Base-by-base conservation (phyloP, 2,888 invertebrate genomes). In the Xylota segnis region DNA sequence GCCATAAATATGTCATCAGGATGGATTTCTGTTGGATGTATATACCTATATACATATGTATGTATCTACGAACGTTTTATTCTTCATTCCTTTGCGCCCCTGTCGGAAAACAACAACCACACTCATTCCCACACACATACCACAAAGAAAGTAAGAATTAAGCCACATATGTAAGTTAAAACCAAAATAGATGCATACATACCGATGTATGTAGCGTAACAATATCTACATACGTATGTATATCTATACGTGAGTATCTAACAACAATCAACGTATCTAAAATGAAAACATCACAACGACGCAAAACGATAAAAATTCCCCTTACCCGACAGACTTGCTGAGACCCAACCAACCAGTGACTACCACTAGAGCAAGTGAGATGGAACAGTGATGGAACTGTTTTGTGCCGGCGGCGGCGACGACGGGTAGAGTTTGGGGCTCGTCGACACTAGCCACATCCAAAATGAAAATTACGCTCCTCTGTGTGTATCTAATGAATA, bases 1-100 rank as follows among this genome's bases (percentile, higher is more conserved):
- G 37, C 61, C 58, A 83, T 83, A 83, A 83, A 79, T 83, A 83
- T 83, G 83, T 79, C 83, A 83, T 83, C 72, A 59, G 23, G 40
- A 68, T 40, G 61, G 58, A 52, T 76, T 65, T 75, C 66, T 12
- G 47, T 54, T 23, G 34, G 47, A 65, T 32, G 45, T 54, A n/a
- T 47, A 37, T 50, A 43, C 32, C 27, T 29, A 16, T 40, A n/a
- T 29, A 61, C 34, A 50, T 29, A 47, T 34, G 6, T 14, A 56
- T n/a, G 18, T 68, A 32, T 52, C 37, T 50, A 54, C 40, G 16
- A 10, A 52, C 37, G 65, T 47, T 43, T 75, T 75, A 65, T 54
- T 29, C 23, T 14, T 23, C 23, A 23, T 23, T 23, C 23, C 23
- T 37, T 37, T 23, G 23, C 34, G 47, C 37, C 37, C 5, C 14